Conservation (phyloP, 2,113 vertebrate genomes). For the Alethe diademata region DNA sequence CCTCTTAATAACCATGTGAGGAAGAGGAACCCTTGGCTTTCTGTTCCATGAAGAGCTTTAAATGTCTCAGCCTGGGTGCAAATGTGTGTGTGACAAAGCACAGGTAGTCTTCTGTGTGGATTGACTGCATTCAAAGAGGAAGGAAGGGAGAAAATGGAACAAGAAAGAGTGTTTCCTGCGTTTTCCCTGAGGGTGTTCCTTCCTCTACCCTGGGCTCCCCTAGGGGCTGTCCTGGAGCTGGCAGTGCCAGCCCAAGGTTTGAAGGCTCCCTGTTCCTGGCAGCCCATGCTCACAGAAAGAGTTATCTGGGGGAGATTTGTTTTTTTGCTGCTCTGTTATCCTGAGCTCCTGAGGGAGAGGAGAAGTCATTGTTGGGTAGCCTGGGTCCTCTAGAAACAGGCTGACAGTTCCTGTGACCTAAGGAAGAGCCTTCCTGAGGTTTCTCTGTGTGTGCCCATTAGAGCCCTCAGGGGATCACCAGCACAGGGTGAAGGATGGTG, state of each 20-base stretch:
- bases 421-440: background rate
- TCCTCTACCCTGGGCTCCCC: background rate
- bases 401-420: background rate
- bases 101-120: background rate
- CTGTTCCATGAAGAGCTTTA: background rate
- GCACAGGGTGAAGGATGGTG: background rate
- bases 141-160: background rate
- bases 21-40: background rate
- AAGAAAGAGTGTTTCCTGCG: background rate
- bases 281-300: accelerated
- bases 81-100: background rate
- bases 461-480: background rate
- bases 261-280: background rate
- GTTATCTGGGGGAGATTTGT: background rate
- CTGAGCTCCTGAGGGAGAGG: background rate
- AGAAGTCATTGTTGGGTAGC: background rate
- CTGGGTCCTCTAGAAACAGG: background rate
- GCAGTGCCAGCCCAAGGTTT: background rate
- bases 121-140: background rate
- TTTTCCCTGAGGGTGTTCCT: background rate
- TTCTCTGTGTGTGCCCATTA: background rate
- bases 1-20: background rate
- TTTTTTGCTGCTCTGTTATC: background rate
- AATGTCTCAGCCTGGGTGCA: background rate
- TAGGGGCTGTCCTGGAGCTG: background rate